Conservation (phyloP, 2,888 invertebrate genomes). For the Pimpla rufipes region DNA sequence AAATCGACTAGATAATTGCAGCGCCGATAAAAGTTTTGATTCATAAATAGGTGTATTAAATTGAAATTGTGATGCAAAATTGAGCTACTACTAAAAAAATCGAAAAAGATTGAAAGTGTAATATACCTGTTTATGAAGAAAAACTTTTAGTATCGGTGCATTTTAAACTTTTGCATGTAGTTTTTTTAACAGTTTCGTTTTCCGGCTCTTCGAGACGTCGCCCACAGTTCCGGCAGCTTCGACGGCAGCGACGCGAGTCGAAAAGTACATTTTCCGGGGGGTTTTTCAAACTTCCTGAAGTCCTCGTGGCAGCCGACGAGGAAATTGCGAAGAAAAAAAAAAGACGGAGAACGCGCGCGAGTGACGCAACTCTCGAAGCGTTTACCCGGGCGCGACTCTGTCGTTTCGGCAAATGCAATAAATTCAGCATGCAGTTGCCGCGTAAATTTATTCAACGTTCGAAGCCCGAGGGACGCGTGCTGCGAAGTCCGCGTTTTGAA, state of each 20-base stretch:
- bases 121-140: too few species aligned
- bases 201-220: too few species aligned
- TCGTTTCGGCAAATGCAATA: conserved; percentile 31
- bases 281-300: background rate
- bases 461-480: background rate
- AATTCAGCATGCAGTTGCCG: conserved; percentile 39
- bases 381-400: conserved; percentile 22
- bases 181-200: too few species aligned
- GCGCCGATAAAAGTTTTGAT: too few species aligned
- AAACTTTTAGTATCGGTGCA: too few species aligned
- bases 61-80: background rate
- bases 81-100: background rate
- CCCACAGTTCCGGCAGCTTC: too few species aligned
- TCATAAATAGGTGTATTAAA: too few species aligned
- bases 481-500: conserved; percentile 28
- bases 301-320: background rate
- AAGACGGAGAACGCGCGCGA: conserved; percentile 12
- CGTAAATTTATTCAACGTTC: conserved; percentile 39
- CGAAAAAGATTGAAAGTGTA: too few species aligned
- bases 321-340: background rate
- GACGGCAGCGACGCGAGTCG: too few species aligned
- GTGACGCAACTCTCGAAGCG: conserved; percentile 11
- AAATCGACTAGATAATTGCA: too few species aligned
- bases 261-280: too few species aligned
- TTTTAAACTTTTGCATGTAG: too few species aligned